phyloP scores from a whole-genome alignment of 2,113 vertebrate genomes.

The Thamnophis sirtalis region DNA sequence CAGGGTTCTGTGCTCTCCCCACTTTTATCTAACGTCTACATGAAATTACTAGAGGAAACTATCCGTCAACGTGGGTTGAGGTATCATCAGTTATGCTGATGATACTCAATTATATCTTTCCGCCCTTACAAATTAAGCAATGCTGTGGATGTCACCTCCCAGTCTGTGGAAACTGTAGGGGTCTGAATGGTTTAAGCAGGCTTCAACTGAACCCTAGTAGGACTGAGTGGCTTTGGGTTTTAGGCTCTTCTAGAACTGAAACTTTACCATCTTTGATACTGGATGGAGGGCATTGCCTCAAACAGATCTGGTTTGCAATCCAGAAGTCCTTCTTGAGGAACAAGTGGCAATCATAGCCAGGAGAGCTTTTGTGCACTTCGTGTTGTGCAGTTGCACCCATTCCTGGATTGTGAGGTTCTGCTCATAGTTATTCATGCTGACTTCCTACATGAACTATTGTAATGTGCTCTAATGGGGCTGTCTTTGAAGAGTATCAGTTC shows the following conservation, averaged over 20 bases:
- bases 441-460: neutral
- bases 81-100: neutral
- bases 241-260: neutral
- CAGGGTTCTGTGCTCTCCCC: neutral
- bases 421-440: neutral
- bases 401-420: neutral
- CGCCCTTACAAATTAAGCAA: neutral
- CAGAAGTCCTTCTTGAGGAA: neutral
- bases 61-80: neutral
- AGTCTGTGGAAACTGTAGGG: neutral
- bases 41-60: neutral
- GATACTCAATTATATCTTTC: neutral
- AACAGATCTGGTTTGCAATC: neutral
- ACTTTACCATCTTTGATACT: neutral
- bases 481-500: neutral
- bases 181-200: neutral
- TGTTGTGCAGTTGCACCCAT: neutral
- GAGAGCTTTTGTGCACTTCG: neutral
- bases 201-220: neutral
- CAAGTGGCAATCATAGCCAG: neutral
- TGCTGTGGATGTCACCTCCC: neutral
- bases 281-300: neutral
- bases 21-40: neutral
- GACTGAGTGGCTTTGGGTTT: neutral
- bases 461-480: neutral